A percentile compares a stretch with the other conserved stretches of the same genome.
These are phyloP conservation scores for Myotis daubentonii DNA, from an alignment of 2,797 vertebrate species.

Conservation along the genomic window DNA sequence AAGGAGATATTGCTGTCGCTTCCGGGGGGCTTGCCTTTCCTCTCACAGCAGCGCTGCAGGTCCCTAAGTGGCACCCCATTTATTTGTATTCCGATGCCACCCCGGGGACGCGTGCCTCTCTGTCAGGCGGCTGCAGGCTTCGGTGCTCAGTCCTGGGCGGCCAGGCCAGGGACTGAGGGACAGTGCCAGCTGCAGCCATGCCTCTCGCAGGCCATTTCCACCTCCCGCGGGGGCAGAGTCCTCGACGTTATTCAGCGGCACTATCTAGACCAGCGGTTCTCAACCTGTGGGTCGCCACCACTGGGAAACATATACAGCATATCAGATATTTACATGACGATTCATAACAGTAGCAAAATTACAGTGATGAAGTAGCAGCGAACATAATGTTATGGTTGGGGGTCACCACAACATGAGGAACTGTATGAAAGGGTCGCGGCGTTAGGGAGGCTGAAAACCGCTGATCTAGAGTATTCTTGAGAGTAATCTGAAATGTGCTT, in stretches of 20 bases:
- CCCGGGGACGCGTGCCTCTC: slow-evolving; percentile 75
- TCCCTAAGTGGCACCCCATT: slow-evolving; percentile 81
- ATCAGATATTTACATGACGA: too few relatives aligned
- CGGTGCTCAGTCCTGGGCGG: slow-evolving; percentile 68
- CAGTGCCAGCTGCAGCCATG: slow-evolving; percentile 72
- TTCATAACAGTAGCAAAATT: too few relatives aligned
- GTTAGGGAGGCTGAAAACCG: too few relatives aligned
- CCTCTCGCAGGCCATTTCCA: slow-evolving; percentile 74
- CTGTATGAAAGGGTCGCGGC: too few relatives aligned
- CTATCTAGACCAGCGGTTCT: not conserved
- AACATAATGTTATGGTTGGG: too few relatives aligned
- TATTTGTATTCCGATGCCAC: slow-evolving; percentile 82
- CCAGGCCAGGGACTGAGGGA: slow-evolving; percentile 77
- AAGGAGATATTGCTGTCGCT: slow-evolving; percentile 82
- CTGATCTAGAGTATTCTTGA: slow-evolving; percentile 8
- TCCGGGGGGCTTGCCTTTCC: slow-evolving; percentile 81
- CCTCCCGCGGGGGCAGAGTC: slow-evolving; percentile 58
- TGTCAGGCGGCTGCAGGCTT: slow-evolving; percentile 71
- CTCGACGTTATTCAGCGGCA: slow-evolving; percentile 69
- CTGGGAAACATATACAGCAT: too few relatives aligned
- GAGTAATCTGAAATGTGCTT: not conserved
- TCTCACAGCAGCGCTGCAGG: slow-evolving; percentile 78
- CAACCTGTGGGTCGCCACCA: too few relatives aligned
- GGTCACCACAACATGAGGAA: too few relatives aligned
- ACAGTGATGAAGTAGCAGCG: too few relatives aligned